Conservation (phyloP, 2,113 vertebrate species). For the Leucoraja erinaceus region DNA sequence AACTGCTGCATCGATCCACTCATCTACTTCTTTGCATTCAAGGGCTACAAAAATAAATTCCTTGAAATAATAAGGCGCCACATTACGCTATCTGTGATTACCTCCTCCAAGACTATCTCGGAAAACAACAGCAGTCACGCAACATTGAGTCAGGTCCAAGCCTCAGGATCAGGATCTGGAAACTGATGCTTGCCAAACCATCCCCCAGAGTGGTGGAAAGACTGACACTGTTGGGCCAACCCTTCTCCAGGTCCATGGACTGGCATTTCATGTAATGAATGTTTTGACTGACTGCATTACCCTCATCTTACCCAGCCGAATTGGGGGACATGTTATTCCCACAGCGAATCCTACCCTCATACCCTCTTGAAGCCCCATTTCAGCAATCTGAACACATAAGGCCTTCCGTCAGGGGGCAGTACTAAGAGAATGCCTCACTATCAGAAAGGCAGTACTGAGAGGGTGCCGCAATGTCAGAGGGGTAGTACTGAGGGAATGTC, state of each 20-base stretch:
- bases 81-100: conserved; percentile 51
- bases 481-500: too few species aligned
- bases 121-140: conserved; percentile 62
- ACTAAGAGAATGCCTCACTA: neutral
- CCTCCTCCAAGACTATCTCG: conserved; percentile 53
- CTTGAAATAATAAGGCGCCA: conserved; percentile 58
- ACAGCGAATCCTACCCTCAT: too few species aligned
- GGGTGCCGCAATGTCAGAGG: too few species aligned
- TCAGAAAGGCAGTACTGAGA: neutral
- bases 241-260: neutral
- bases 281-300: neutral
- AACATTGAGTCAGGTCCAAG: conserved; percentile 44
- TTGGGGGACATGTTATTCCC: neutral
- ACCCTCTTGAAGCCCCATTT: too few species aligned
- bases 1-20: conserved; percentile 75
- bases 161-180: conserved; percentile 20
- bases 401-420: neutral
- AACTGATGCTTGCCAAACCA: neutral
- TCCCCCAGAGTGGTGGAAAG: neutral
- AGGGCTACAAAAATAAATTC: conserved; percentile 67
- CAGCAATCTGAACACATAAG: neutral
- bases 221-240: neutral
- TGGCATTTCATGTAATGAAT: too few species aligned
- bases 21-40: conserved; percentile 79
- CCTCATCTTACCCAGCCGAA: neutral